Evolutionary conservation across 1,140 invertebrate genomes (phyloP).

Genomic region (Saxidomus purpurata): DNA sequence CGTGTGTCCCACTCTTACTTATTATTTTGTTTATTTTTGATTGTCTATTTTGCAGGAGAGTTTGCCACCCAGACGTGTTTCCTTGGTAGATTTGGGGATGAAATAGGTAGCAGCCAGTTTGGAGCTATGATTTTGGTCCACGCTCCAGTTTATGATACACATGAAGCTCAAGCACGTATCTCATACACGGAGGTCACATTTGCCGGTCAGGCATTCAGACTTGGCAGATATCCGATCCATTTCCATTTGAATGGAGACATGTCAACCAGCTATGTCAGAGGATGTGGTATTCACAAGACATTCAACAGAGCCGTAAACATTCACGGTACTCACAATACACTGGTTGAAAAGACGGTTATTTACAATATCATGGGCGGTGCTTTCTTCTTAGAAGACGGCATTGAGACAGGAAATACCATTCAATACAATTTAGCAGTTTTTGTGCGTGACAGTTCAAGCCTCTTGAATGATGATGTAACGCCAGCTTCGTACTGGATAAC

Average conservation of each 20-base stretch:
- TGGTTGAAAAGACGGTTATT: constrained; percentile 81
- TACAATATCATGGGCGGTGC: constrained; percentile 85
- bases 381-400: constrained; percentile 85
- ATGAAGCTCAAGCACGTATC: constrained; percentile 72
- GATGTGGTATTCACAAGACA: constrained; percentile 82
- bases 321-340: constrained; percentile 83
- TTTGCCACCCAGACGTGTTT: constrained; percentile 85
- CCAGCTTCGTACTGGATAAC: constrained; percentile 85
- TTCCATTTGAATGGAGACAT: constrained; percentile 85
- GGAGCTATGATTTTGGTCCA: constrained; percentile 84
- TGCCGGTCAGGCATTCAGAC: constrained; percentile 85
- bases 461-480: constrained; percentile 86
- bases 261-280: constrained; percentile 82
- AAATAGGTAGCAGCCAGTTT: constrained; percentile 84
- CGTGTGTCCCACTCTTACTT: too few relatives aligned
- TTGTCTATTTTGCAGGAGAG: constrained; percentile 77
- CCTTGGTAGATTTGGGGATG: constrained; percentile 84
- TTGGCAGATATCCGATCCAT: constrained; percentile 86
- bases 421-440: constrained; percentile 85
- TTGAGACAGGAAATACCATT: constrained; percentile 84
- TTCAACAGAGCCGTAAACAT: constrained; percentile 86
- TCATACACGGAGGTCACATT: constrained; percentile 80
- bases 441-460: constrained; percentile 82
- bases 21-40: too few relatives aligned
- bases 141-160: constrained; percentile 74